A percentile compares a stretch with the other conserved stretches of the same genome.
Evolutionary conservation across 2,888 invertebrate species (phyloP).

Genomic region (Portevinia maculata): DNA sequence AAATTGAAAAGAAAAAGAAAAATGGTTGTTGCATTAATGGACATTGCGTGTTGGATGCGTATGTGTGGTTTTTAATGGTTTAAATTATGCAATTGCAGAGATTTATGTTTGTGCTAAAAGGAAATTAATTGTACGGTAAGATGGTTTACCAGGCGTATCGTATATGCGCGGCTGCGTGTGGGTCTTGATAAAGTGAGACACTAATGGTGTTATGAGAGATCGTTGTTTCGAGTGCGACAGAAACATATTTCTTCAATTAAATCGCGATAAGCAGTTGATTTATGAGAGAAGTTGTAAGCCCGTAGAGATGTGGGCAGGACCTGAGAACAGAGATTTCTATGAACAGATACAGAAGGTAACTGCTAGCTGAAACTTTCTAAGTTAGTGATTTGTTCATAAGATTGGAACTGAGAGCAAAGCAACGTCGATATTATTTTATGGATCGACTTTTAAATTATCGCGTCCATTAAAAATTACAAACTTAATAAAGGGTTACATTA

Average conservation of each 20-base stretch:
- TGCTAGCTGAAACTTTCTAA: too few relatives aligned
- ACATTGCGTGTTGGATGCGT: slow-evolving; percentile 63
- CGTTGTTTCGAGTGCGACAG: slow-evolving; percentile 1
- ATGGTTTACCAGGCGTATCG: slow-evolving; percentile 20
- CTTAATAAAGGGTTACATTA: too few relatives aligned
- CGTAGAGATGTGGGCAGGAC: neutral
- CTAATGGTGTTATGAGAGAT: slow-evolving; percentile 58
- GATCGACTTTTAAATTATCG: too few relatives aligned
- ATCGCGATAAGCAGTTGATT: slow-evolving; percentile 47
- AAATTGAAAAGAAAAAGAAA: slow-evolving; percentile 63
- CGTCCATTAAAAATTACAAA: too few relatives aligned
- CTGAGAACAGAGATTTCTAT: neutral
- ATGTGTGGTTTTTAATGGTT: slow-evolving; percentile 26
- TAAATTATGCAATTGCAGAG: slow-evolving; percentile 57
- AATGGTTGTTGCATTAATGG: slow-evolving; percentile 56
- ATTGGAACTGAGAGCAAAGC: too few relatives aligned
- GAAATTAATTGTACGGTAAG: slow-evolving; percentile 62
- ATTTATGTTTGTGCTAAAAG: slow-evolving; percentile 71
- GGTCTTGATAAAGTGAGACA: slow-evolving; percentile 60
- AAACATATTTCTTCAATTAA: slow-evolving; percentile 69
- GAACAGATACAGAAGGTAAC: too few relatives aligned
- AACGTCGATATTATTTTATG: too few relatives aligned
- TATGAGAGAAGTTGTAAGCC: slow-evolving; percentile 15
- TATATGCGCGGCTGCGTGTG: slow-evolving; percentile 49
- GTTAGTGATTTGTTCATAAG: too few relatives aligned